A percentile compares a stretch with the other conserved stretches of the same genome.
Evolutionary conservation across 2,888 invertebrate genomes (phyloP).

Genomic region (Macrosiphum euphorbiae): DNA sequence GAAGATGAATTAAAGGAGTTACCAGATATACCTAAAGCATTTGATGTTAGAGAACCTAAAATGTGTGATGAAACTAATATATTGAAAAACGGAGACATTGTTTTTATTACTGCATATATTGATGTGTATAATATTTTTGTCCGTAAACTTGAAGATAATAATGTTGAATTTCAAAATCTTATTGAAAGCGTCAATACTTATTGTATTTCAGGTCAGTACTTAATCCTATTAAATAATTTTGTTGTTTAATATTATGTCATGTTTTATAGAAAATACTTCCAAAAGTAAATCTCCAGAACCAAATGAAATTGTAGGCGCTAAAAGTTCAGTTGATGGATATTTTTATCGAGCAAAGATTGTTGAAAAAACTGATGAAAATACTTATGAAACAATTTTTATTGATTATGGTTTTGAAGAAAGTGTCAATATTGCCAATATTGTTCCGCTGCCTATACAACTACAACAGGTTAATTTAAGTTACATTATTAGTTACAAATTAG

Average conservation of each 20-base stretch:
- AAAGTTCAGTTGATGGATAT: slow-evolving; percentile 27
- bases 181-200: slow-evolving; percentile 30
- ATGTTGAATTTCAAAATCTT: slow-evolving; percentile 37
- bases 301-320: slow-evolving; percentile 46
- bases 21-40: neutral
- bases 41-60: neutral
- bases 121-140: slow-evolving; percentile 54
- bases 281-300: slow-evolving; percentile 22
- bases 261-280: slow-evolving; percentile 31
- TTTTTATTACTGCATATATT: slow-evolving; percentile 54
- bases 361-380: slow-evolving; percentile 35
- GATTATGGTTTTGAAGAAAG: slow-evolving; percentile 58
- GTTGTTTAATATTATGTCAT: neutral
- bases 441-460: slow-evolving; percentile 24
- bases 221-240: neutral
- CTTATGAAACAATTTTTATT: slow-evolving; percentile 39
- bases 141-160: slow-evolving; percentile 50
- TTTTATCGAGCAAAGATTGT: slow-evolving; percentile 44
- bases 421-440: slow-evolving; percentile 48
- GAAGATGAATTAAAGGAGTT: neutral
- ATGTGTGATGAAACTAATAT: neutral
- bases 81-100: slow-evolving; percentile 41
- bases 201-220: slow-evolving; percentile 37
- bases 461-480: slow-evolving; percentile 39
- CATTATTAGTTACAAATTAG: neutral